Conservation (phyloP, 2,113 vertebrate genomes). For the Parotia lawesii region DNA sequence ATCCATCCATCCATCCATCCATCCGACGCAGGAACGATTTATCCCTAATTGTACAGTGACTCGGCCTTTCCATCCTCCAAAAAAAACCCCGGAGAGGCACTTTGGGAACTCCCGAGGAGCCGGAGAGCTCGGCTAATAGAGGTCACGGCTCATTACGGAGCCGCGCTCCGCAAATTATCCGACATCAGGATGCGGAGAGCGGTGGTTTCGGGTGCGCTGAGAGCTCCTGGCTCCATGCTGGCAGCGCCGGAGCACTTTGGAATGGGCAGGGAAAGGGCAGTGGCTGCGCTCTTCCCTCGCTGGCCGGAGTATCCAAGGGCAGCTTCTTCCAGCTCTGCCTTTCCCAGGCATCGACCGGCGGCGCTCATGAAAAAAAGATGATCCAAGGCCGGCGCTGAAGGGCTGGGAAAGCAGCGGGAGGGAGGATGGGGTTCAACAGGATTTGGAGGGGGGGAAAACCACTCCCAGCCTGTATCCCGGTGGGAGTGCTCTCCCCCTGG, state of each 20-base stretch:
- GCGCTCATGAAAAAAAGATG: background rate
- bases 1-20: background rate
- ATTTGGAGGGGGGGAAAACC: background rate
- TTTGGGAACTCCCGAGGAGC: background rate
- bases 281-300: background rate
- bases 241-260: background rate
- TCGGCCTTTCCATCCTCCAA: background rate
- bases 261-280: background rate
- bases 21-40: background rate
- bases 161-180: background rate
- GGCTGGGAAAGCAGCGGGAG: background rate
- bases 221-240: background rate
- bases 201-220: rapidly evolving
- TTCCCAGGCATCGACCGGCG: background rate
- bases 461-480: background rate
- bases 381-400: background rate
- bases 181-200: background rate
- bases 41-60: background rate
- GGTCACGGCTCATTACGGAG: background rate
- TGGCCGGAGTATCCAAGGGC: background rate
- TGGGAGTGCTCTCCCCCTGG: background rate
- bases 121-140: background rate
- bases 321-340: background rate
- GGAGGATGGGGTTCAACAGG: background rate
- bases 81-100: background rate